These are phyloP conservation scores for Chloroceryle inda DNA, from an alignment of 2,797 vertebrate species.

Conservation along the genomic window DNA sequence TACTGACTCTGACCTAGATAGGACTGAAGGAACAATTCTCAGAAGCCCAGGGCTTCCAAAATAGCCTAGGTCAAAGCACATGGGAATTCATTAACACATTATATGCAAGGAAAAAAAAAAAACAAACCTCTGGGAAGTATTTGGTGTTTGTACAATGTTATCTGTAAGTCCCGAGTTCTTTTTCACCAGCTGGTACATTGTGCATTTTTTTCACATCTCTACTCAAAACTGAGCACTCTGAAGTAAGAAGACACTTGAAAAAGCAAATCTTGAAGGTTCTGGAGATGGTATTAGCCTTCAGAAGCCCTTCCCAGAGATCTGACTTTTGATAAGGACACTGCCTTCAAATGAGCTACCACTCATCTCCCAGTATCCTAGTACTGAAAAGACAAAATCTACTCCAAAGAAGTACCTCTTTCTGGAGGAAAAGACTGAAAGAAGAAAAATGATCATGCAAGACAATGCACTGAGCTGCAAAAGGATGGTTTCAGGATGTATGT, in stretches of 20 bases:
- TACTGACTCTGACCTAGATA: background rate
- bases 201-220: background rate
- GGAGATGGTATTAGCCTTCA: background rate
- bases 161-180: background rate
- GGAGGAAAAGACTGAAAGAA: background rate
- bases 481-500: background rate
- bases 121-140: background rate
- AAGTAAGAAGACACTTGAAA: background rate
- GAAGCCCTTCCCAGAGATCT: background rate
- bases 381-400: background rate
- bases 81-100: background rate
- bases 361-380: background rate
- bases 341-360: background rate
- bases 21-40: background rate
- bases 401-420: background rate
- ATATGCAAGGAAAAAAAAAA: background rate
- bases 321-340: background rate
- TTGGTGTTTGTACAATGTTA: background rate
- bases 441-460: background rate
- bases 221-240: background rate
- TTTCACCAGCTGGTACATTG: background rate
- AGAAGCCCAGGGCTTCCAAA: background rate
- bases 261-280: background rate
- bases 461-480: background rate
- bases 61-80: background rate